Evolutionary conservation across 2,888 invertebrate genomes (phyloP).

Genomic region (Tromatobia lineatoria): DNA sequence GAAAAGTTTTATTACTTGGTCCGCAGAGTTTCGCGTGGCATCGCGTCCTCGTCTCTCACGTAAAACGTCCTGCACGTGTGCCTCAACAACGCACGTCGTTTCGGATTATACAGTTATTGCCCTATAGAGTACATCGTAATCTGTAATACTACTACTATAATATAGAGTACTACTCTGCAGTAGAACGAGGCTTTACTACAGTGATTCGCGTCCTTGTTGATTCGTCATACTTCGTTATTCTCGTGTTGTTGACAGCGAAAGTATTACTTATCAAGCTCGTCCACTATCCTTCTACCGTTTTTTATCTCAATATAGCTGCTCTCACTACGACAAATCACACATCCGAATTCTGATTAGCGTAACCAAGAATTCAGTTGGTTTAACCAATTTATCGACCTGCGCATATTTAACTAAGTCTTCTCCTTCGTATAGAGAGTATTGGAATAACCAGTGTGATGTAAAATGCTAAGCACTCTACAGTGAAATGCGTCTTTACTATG

Average conservation of each 20-base stretch:
- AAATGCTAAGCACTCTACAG: too few species aligned
- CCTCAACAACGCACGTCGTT: slow-evolving; percentile 12
- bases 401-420: too few species aligned
- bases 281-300: background rate
- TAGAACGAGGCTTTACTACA: background rate
- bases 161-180: background rate
- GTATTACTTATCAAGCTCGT: background rate
- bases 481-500: background rate
- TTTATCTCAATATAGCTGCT: background rate
- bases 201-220: background rate
- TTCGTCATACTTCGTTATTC: slow-evolving; percentile 30
- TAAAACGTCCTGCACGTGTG: slow-evolving; percentile 22
- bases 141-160: background rate
- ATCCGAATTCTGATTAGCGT: too few species aligned
- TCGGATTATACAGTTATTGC: slow-evolving; percentile 41
- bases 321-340: too few species aligned
- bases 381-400: too few species aligned
- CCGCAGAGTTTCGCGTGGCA: background rate
- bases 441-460: too few species aligned
- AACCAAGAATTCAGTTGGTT: too few species aligned
- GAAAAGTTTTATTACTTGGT: slow-evolving; percentile 20
- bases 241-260: slow-evolving; percentile 5
- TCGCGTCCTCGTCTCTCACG: slow-evolving; percentile 2
- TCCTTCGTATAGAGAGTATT: too few species aligned
- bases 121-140: slow-evolving; percentile 24